A percentile compares a stretch with the other conserved stretches of the same genome.
phyloP scores from a whole-genome alignment of 2,797 vertebrate genomes.

The Myotis vivesi region DNA sequence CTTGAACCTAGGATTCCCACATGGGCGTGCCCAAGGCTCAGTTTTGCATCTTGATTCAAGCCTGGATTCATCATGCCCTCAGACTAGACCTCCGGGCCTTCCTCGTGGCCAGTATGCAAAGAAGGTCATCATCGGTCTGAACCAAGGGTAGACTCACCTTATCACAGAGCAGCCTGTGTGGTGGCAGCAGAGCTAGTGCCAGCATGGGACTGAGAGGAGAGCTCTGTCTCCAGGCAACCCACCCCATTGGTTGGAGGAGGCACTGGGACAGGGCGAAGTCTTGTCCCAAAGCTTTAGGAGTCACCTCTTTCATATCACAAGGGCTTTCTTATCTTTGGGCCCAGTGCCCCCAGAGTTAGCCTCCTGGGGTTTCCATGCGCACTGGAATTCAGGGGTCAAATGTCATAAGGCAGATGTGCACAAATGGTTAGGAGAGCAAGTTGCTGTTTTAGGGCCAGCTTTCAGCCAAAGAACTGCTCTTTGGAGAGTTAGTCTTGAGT shows the following conservation, averaged over 20 bases:
- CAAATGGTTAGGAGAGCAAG: not conserved
- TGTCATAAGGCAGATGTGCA: not conserved
- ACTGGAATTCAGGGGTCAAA: not conserved
- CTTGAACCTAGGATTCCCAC: not conserved
- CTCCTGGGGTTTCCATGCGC: not conserved
- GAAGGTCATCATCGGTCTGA: fast-evolving
- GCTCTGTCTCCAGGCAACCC: not conserved
- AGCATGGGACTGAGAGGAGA: not conserved
- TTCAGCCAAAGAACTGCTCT: not conserved
- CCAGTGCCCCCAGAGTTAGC: not conserved
- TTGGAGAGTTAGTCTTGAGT: not conserved
- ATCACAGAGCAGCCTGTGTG: not conserved
- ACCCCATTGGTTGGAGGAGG: not conserved
- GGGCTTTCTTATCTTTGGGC: not conserved
- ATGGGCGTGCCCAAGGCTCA: not conserved
- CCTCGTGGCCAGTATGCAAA: not conserved
- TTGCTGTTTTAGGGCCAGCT: not conserved
- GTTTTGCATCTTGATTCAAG: not conserved
- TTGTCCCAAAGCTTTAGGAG: too few relatives aligned
- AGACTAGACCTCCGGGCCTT: not conserved
- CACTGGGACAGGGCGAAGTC: fast-evolving
- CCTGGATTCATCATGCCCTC: not conserved
- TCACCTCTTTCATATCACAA: not conserved
- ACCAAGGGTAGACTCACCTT: fast-evolving
- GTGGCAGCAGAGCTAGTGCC: fast-evolving